Evolutionary conservation across 1,140 invertebrate species (phyloP).

Genomic region (Cydia pomonella): DNA sequence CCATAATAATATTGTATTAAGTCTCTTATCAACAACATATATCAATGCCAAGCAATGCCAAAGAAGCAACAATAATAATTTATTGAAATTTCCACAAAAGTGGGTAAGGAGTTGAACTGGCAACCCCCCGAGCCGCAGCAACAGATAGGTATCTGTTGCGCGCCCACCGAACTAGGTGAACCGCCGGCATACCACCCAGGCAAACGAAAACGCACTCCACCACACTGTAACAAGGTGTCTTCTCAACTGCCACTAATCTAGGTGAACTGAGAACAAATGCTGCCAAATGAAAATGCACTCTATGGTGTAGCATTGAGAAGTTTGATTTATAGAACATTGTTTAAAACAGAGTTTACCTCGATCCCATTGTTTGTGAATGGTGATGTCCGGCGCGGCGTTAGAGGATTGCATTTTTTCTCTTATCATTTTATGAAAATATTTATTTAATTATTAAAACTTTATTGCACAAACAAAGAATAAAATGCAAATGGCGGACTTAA

Average conservation of each 20-base stretch:
- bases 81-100: too few relatives aligned
- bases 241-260: background rate
- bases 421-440: too few relatives aligned
- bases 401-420: too few relatives aligned
- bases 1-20: too few relatives aligned
- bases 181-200: background rate
- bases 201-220: background rate
- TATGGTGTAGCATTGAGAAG: background rate
- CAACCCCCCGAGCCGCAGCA: background rate
- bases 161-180: background rate
- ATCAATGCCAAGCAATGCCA: too few relatives aligned
- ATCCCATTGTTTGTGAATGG: background rate
- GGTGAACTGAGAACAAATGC: background rate
- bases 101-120: too few relatives aligned
- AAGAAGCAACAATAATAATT: too few relatives aligned
- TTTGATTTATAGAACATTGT: background rate
- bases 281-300: background rate
- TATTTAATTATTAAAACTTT: too few relatives aligned
- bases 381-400: too few relatives aligned
- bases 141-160: constrained; percentile 3
- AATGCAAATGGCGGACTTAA: too few relatives aligned
- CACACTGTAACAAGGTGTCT: background rate
- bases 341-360: background rate
- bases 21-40: too few relatives aligned
- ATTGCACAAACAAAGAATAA: too few relatives aligned